Evolutionary conservation across 53 echinoderm and acorn worm species (phyloP), one percentile per base, ranked within the genome.

Genomic region (Apostichopus leukothele): DNA sequence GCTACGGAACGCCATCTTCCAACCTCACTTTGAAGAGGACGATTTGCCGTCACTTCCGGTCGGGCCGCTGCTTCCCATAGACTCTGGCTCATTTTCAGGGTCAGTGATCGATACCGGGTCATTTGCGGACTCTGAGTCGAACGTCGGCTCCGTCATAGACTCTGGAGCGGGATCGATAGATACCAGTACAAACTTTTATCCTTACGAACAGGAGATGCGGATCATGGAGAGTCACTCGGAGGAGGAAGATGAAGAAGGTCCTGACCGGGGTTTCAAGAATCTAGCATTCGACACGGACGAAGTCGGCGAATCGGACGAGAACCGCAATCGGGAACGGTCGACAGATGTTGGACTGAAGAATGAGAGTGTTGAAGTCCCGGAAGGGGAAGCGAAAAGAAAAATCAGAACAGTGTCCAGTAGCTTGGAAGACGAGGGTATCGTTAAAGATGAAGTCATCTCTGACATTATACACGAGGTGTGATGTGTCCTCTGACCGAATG

Each of bases 1-100:
- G 4, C 66, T 85, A 5, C 55, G 85, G 67, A 60, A 20, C 12
- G 85, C 68, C 14, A 50, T 85, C 9, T 85, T 85, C 39, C 85
- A 85, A 50, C 85, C 85, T 13, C 13, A 60, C 67, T 66, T 85
- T 0, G 85, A 85, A 50, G 85, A 85, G 85, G 85, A 85, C 21
- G 85, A 85, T 11, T 9, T 67, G 67, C 71, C 85, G 14, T 85
- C 85, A 4, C 16, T 85, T 11, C 85, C 85, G 0, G 68, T 85
- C 5, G 27, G 21, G 55, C 57, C 85, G 11, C 20, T 60, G 13
- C 7, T 59, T 9, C 50, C 51, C 10, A 12, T 19, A 79, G 79
- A 79, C 19, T 55, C 81, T 1, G 54, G 20, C 12, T 54, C 13
- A 21, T n/a, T 21, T 1, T 19, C 20, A n/a, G 67, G 51, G 10